Percentiles rank a stretch among this genome's conserved stretches.
Evolutionary conservation across 53 echinoderm and acorn worm species (phyloP).

Genomic region (Arbacia lixula): DNA sequence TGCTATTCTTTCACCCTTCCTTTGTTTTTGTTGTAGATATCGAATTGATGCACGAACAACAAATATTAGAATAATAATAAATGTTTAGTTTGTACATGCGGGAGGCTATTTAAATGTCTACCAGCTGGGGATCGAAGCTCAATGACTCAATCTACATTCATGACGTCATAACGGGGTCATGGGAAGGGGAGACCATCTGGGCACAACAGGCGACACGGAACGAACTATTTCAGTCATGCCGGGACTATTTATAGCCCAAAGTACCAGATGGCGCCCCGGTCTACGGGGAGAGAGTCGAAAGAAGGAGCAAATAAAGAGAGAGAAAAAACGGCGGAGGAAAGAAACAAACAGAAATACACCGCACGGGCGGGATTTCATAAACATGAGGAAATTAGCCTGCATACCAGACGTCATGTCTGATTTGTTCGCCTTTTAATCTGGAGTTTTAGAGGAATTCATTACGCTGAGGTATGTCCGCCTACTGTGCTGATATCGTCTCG

Average conservation of each 20-base stretch:
- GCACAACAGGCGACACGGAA: background rate
- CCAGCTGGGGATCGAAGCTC: constrained; percentile 19
- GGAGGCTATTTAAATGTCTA: no score
- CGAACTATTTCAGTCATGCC: constrained; percentile 37
- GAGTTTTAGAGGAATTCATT: background rate
- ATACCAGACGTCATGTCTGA: constrained; percentile 19
- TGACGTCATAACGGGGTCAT: constrained; percentile 32
- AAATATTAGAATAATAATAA: no score
- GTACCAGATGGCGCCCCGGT: constrained; percentile 14
- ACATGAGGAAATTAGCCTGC: constrained; percentile 23
- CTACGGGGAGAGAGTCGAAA: background rate
- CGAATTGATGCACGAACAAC: no score
- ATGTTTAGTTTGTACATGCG: no score
- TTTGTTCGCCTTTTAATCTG: constrained; percentile 1
- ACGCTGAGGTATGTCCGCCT: no score
- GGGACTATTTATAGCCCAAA: constrained; percentile 23
- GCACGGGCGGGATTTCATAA: background rate
- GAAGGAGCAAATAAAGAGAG: no score
- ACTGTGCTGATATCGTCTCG: no score
- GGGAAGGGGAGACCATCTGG: constrained; percentile 12
- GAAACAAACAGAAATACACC: background rate
- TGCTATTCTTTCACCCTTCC: no score
- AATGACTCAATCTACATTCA: constrained; percentile 40
- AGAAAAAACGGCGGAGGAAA: background rate
- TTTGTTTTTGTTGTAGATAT: no score